Percentiles rank a stretch among this genome's conserved stretches.
phyloP scores from a whole-genome alignment of 2,888 invertebrate genomes.

The Anoncus sp. region DNA sequence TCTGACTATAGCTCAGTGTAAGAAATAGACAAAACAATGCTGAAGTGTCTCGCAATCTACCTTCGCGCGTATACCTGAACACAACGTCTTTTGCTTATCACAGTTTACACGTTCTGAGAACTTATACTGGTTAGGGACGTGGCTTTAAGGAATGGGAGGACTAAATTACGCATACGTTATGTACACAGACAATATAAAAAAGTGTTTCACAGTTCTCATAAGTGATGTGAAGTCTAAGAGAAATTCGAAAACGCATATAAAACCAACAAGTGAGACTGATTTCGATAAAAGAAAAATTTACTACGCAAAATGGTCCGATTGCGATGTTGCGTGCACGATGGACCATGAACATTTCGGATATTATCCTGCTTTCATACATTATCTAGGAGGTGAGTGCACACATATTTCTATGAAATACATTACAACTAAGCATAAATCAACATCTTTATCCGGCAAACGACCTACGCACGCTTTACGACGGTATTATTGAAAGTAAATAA shows the following conservation, averaged over 20 bases:
- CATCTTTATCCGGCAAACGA: no score
- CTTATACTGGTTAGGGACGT: not conserved
- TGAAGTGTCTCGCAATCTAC: no score
- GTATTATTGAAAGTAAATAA: no score
- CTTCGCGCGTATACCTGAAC: no score
- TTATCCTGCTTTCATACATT: not conserved
- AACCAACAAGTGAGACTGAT: not conserved
- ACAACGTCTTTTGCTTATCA: no score
- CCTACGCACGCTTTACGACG: no score
- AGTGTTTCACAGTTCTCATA: not conserved
- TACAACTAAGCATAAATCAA: not conserved
- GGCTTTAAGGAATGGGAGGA: not conserved
- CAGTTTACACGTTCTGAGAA: not conserved
- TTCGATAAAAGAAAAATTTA: not conserved
- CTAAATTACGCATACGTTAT: not conserved
- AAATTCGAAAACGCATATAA: not conserved
- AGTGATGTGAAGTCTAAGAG: not conserved
- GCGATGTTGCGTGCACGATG: not conserved
- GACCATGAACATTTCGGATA: constrained; percentile 5
- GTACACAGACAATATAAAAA: not conserved
- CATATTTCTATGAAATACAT: not conserved
- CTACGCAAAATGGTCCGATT: not conserved
- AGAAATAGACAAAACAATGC: no score
- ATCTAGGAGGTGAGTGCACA: not conserved
- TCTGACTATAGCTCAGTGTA: no score